A percentile compares a stretch with the other conserved stretches of the same genome.
Conservation (phyloP, 2,888 invertebrate species). For the Stenoptilia bipunctidactyla region DNA sequence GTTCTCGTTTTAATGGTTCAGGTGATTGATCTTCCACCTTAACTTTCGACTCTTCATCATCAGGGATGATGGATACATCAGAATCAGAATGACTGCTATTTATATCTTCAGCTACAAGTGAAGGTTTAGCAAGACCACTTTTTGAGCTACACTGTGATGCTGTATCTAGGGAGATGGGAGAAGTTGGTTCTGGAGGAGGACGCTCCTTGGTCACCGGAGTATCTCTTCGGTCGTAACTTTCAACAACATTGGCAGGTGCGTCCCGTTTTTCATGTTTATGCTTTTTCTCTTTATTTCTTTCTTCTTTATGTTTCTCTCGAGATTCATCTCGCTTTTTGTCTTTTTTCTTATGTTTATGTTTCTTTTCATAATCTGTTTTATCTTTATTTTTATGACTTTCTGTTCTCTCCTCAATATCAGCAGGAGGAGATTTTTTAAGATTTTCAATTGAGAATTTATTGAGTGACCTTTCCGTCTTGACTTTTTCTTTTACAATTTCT, state of each 20-base stretch:
- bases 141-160: constrained; percentile 65
- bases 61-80: constrained; percentile 49
- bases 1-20: constrained; percentile 31
- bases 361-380: constrained; percentile 63
- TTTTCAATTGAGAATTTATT: constrained; percentile 65
- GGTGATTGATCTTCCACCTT: constrained; percentile 42
- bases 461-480: constrained; percentile 47
- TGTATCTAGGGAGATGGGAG: constrained; percentile 62
- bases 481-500: constrained; percentile 48
- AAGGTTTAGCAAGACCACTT: constrained; percentile 49
- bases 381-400: constrained; percentile 58
- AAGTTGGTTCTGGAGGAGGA: constrained; percentile 44
- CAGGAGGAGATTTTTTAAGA: constrained; percentile 54
- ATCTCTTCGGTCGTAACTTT: constrained; percentile 53
- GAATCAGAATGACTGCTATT: constrained; percentile 61
- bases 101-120: constrained; percentile 42
- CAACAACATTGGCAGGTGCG: constrained; percentile 57
- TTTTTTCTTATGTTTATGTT: constrained; percentile 75
- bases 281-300: constrained; percentile 54
- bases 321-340: constrained; percentile 76
- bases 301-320: constrained; percentile 73
- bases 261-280: constrained; percentile 70
- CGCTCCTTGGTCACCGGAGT: constrained; percentile 52
- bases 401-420: constrained; percentile 40
- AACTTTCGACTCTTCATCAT: constrained; percentile 51